Conservation (phyloP, 1,140 invertebrate species). For the Drosophila leontia region DNA sequence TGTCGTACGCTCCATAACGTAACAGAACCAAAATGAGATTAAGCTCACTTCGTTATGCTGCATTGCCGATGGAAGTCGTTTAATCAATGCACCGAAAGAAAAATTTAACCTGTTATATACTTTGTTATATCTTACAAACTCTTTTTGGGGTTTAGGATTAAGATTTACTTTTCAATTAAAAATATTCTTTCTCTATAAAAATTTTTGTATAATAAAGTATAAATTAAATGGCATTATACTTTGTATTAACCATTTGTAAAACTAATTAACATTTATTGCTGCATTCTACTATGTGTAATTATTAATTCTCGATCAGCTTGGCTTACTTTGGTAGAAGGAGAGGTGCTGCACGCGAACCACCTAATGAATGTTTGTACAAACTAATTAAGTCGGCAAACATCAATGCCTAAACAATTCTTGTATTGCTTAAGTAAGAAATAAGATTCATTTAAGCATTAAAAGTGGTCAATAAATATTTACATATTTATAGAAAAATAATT, state of each 20-base stretch:
- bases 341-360: background rate
- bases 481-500: background rate
- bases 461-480: fast-evolving
- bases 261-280: background rate
- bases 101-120: background rate
- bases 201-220: background rate
- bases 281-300: background rate
- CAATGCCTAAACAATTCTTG: background rate
- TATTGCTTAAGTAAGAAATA: background rate
- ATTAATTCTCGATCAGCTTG: background rate
- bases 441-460: background rate
- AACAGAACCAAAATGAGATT: conserved; percentile 48
- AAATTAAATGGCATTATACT: background rate
- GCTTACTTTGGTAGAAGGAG: background rate
- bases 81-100: conserved; percentile 12
- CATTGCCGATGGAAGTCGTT: conserved; percentile 59
- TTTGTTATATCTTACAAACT: background rate
- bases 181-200: background rate
- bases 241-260: background rate
- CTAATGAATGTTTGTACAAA: background rate
- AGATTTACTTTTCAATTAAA: background rate
- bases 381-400: background rate
- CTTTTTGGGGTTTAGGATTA: background rate
- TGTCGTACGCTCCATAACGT: conserved; percentile 60
- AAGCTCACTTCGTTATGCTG: conserved; percentile 58